Evolutionary conservation across 2,797 vertebrate species (phyloP).

Genomic region (Clarias platycephalus): DNA sequence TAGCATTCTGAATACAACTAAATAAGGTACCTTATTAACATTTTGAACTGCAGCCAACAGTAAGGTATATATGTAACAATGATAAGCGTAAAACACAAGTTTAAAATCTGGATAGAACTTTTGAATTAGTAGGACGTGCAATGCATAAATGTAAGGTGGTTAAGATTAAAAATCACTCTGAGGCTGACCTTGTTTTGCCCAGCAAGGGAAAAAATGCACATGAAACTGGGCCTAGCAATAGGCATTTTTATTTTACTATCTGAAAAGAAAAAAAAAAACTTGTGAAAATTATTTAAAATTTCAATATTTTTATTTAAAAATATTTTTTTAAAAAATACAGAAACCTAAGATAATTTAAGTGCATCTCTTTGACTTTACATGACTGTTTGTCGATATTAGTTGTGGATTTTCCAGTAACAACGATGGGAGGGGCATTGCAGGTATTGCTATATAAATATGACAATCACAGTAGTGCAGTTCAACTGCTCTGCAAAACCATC

Average conservation of each 20-base stretch:
- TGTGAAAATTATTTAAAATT: no score
- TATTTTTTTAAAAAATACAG: not conserved
- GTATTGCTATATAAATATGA: slow-evolving; percentile 25
- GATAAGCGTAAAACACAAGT: not conserved
- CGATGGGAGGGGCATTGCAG: slow-evolving; percentile 23
- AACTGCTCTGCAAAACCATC: not conserved
- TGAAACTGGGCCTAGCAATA: not conserved
- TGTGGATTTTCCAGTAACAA: not conserved
- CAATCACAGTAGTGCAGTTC: not conserved
- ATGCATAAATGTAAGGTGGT: not conserved
- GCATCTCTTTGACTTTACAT: not conserved
- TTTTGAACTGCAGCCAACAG: not conserved
- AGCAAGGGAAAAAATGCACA: no score
- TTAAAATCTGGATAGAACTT: not conserved
- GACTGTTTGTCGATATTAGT: not conserved
- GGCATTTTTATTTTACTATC: not conserved
- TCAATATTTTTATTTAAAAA: no score
- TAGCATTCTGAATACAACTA: not conserved
- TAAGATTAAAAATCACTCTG: not conserved
- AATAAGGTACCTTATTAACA: not conserved
- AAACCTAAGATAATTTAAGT: not conserved
- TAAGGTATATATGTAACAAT: no score
- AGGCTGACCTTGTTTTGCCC: not conserved
- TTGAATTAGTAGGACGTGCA: no score
- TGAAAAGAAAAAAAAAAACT: not conserved